These are phyloP conservation scores for Autographa pulchrina DNA, from an alignment of 2,888 invertebrate species.

Conservation along the genomic window DNA sequence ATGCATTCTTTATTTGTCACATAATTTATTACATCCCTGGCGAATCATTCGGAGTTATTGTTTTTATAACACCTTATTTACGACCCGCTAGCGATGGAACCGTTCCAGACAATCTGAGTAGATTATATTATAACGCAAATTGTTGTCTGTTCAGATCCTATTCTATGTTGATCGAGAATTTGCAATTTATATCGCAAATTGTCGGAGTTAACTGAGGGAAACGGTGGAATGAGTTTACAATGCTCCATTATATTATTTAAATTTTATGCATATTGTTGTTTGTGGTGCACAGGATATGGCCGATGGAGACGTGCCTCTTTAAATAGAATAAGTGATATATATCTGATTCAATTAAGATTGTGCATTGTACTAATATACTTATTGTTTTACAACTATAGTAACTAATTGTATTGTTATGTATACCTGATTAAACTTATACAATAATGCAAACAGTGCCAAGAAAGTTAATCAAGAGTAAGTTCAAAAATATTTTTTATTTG, in stretches of 20 bases:
- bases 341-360: background rate
- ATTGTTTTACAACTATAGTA: background rate
- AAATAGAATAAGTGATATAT: background rate
- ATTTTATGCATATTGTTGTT: slow-evolving; percentile 22
- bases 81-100: slow-evolving; percentile 31
- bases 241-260: slow-evolving; percentile 26
- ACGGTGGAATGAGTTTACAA: slow-evolving; percentile 23
- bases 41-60: background rate
- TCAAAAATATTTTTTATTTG: background rate
- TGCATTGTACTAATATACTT: background rate
- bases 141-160: slow-evolving; percentile 35
- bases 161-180: slow-evolving; percentile 45
- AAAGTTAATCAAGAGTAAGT: background rate
- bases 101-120: slow-evolving; percentile 48
- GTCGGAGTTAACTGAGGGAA: slow-evolving; percentile 39
- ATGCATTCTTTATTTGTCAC: background rate
- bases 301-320: slow-evolving; percentile 15
- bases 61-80: background rate
- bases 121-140: slow-evolving; percentile 33
- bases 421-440: background rate
- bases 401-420: background rate
- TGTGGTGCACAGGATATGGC: slow-evolving; percentile 9
- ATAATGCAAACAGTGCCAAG: background rate
- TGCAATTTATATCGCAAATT: slow-evolving; percentile 41
- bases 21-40: background rate